Conservation (phyloP, 2,113 vertebrate species). For the Cyanistes caeruleus region DNA sequence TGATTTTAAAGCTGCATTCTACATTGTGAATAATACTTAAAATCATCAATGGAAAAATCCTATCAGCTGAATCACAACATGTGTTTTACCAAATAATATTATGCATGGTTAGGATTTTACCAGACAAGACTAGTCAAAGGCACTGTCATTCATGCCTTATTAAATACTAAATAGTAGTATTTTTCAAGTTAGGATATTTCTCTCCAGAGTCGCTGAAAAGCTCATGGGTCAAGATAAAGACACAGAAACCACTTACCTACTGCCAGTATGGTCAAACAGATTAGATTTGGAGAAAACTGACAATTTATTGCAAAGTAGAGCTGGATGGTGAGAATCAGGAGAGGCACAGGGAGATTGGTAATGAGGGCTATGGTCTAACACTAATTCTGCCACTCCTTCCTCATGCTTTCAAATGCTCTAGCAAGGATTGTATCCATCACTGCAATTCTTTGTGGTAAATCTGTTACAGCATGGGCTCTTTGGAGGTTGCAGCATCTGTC, state of each 20-base stretch:
- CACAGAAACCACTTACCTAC: not conserved
- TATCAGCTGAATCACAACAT: not conserved
- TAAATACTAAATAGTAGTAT: not conserved
- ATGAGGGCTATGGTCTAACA: not conserved
- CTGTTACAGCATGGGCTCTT: not conserved
- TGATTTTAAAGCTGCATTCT: not conserved
- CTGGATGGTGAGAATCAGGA: not conserved
- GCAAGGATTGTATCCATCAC: not conserved
- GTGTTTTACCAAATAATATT: not conserved
- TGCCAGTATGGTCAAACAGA: not conserved
- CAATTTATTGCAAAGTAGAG: not conserved
- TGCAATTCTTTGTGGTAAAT: not conserved
- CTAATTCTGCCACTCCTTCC: not conserved
- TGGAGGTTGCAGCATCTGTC: not conserved
- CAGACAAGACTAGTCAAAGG: not conserved
- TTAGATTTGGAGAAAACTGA: not conserved
- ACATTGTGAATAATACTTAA: not conserved
- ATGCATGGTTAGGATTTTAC: not conserved
- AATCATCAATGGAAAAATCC: not conserved
- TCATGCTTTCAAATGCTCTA: not conserved
- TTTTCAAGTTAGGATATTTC: not conserved
- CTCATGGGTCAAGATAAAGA: not conserved
- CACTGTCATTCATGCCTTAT: fast-evolving
- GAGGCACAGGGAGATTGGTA: not conserved
- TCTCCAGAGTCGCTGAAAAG: not conserved